These are phyloP conservation scores for Pomacea maculata DNA, from an alignment of 1,140 invertebrate species.

Conservation along the genomic window DNA sequence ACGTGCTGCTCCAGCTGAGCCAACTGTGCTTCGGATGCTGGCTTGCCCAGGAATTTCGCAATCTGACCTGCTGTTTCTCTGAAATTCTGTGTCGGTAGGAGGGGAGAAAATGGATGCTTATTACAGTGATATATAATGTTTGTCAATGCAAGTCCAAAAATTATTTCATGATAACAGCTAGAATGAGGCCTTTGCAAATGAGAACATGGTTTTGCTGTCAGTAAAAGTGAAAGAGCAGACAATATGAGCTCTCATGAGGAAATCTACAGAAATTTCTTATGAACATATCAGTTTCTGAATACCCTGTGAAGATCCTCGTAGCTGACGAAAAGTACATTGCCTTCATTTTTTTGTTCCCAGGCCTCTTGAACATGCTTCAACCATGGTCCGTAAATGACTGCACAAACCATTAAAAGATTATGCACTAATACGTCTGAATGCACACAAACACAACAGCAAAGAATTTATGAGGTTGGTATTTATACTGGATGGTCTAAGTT, in stretches of 20 bases:
- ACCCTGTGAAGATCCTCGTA: slow-evolving; percentile 70
- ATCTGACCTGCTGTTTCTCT: slow-evolving; percentile 69
- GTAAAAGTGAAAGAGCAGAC: too few species aligned
- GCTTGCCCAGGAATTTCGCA: slow-evolving; percentile 78
- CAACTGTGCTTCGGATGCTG: slow-evolving; percentile 73
- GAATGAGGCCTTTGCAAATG: too few species aligned
- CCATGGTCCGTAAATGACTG: slow-evolving; percentile 70
- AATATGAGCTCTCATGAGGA: too few species aligned
- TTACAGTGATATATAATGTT: background rate
- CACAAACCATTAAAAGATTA: slow-evolving; percentile 24
- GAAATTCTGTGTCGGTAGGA: slow-evolving; percentile 55
- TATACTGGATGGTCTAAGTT: too few species aligned
- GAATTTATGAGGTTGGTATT: too few species aligned
- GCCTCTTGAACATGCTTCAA: slow-evolving; percentile 68
- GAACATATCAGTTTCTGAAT: background rate
- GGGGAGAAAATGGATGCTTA: background rate
- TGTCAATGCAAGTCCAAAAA: too few species aligned
- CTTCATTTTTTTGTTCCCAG: slow-evolving; percentile 59
- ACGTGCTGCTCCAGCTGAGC: slow-evolving; percentile 77
- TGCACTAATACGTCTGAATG: background rate
- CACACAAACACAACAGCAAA: background rate
- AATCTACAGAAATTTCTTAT: too few species aligned
- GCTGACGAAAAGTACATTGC: slow-evolving; percentile 67
- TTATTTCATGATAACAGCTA: background rate
- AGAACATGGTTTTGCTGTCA: too few species aligned